Base-by-base conservation (phyloP, 2,113 vertebrate species). In the Panthera tigris region DNA sequence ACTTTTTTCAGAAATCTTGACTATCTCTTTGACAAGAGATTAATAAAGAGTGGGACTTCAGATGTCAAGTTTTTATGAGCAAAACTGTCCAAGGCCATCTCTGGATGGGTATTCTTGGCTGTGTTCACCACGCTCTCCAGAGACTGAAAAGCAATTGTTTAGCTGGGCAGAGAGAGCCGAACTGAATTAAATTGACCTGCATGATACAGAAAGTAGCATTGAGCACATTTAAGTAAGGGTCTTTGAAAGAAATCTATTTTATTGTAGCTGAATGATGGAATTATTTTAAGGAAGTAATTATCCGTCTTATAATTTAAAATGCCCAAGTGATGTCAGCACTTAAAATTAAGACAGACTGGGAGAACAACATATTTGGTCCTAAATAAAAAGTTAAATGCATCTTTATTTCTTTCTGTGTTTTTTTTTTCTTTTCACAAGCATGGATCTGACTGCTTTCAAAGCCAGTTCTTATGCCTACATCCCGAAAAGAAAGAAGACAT, bases 141-240 rank as follows among this genome's bases (percentile, higher is more conserved):
- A 36, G 63, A 98, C 97, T 98, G 98, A 98, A 99, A 99, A 98
- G 98, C 98, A 97, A 99, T 99, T 98, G 98, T 98, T 98, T 98
- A 97, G 98, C 98, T 96, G 98, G 94, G 95, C 97, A 98, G 97
- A 99, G 98, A 99, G 98, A 97, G 98, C 12, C 0, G 89, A 98
- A 98, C 98, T 97, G 98, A 98, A 98, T 99, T 98, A 98, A 98
- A 98, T 98, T 99, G 99, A 99, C 99, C 98, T 97, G n/a, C 2
- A 33, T 88, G 74, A 94, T 97, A 96, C 95, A 94, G 98, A 98
- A 98, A 98, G 98, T 98, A 98, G 71, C 89, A 74, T 95, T 65
- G 96, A 92, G 94, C 98, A 97, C 97, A 97, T 99, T 99, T 98
- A 98, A 98, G 98, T 97, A 78, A 99, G 98, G 98, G 96, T 94